These are phyloP conservation scores for Synchiropus splendidus DNA, from an alignment of 2,113 vertebrate genomes.

Conservation along the genomic window DNA sequence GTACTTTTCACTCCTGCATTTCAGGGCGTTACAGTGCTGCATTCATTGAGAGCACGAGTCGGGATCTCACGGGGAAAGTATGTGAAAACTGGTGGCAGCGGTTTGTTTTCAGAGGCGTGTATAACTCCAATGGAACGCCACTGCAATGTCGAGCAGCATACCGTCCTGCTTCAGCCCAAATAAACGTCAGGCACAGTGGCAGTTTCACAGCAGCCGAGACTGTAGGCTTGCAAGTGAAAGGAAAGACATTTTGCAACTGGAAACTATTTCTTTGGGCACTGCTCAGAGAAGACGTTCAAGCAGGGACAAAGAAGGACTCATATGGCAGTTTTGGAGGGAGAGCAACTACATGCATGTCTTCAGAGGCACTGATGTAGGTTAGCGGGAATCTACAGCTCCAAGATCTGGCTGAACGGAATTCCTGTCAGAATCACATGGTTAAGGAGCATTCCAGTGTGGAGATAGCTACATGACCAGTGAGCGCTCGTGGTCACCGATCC, in stretches of 20 bases:
- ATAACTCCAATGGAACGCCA: constrained; percentile 43
- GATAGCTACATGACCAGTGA: too few relatives aligned
- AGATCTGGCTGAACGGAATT: too few relatives aligned
- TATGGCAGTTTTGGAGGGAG: too few relatives aligned
- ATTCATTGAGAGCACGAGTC: constrained; percentile 34
- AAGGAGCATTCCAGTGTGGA: too few relatives aligned
- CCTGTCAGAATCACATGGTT: too few relatives aligned
- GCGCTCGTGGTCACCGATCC: too few relatives aligned
- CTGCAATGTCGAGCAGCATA: constrained; percentile 36
- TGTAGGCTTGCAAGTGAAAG: constrained; percentile 30
- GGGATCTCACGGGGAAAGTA: constrained; percentile 51
- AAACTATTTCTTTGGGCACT: constrained; percentile 53
- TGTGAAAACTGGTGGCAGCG: constrained; percentile 35
- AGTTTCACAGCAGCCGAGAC: constrained; percentile 35
- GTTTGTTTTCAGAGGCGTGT: constrained; percentile 54
- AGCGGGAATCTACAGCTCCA: too few relatives aligned
- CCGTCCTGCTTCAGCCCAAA: constrained; percentile 36
- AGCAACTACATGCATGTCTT: too few relatives aligned
- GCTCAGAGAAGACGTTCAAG: too few relatives aligned
- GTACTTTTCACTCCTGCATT: constrained; percentile 19
- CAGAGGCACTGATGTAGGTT: too few relatives aligned
- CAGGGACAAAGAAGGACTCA: too few relatives aligned
- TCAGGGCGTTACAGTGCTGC: constrained; percentile 29
- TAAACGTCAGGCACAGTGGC: constrained; percentile 45
- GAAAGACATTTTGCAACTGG: constrained; percentile 48